A percentile compares a stretch with the other conserved stretches of the same genome.
phyloP scores from a whole-genome alignment of 2,888 invertebrate species.

The Cataglyphis rosenhaueri region DNA sequence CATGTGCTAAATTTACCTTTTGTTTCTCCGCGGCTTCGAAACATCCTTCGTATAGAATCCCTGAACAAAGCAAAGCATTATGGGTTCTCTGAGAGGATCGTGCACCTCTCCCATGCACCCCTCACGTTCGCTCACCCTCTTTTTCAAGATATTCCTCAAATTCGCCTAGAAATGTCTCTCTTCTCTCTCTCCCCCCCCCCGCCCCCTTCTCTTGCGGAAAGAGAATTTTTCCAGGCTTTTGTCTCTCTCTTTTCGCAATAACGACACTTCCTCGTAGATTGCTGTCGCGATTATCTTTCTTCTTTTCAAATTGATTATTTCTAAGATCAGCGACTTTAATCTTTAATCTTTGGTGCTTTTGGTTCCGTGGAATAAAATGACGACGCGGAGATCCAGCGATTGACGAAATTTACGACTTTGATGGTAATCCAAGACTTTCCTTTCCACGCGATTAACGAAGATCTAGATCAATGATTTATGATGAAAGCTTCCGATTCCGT shows the following conservation, averaged over 20 bases:
- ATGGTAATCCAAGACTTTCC: neutral
- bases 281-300: neutral
- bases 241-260: neutral
- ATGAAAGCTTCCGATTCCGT: neutral
- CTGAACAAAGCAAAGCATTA: constrained; percentile 91
- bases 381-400: neutral
- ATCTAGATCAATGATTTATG: neutral
- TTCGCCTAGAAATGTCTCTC: neutral
- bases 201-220: neutral
- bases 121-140: neutral
- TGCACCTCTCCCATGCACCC: constrained; percentile 80
- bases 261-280: neutral
- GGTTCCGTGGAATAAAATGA: neutral
- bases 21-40: constrained; percentile 78
- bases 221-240: neutral
- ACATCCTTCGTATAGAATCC: constrained; percentile 87
- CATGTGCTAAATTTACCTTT: constrained; percentile 76
- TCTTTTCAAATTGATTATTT: neutral
- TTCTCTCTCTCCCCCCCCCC: rapidly evolving
- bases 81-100: constrained; percentile 83
- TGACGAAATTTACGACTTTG: neutral
- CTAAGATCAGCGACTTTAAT: neutral
- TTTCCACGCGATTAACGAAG: neutral
- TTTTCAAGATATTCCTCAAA: constrained; percentile 4
- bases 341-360: neutral